Percentiles rank a stretch among this genome's conserved stretches.
These are phyloP conservation scores for Sceloporus tristichus DNA, from an alignment of 2,113 vertebrate genomes.

Conservation along the genomic window DNA sequence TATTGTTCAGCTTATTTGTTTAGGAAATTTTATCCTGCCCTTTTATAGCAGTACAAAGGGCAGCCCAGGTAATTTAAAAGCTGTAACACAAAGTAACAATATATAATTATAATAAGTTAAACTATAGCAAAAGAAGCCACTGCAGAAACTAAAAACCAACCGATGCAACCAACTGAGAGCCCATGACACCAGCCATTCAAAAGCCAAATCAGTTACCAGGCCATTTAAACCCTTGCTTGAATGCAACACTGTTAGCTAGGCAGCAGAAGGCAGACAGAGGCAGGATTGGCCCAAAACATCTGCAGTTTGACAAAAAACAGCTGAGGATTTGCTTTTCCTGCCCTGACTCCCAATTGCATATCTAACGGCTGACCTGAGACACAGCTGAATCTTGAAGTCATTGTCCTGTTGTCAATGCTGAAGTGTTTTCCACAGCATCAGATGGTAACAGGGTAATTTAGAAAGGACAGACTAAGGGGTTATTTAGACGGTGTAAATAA, in stretches of 20 bases:
- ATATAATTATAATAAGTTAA: neutral
- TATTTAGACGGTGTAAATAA: too few relatives aligned
- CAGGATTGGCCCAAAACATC: too few relatives aligned
- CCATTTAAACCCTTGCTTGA: neutral
- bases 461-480: too few relatives aligned
- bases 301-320: too few relatives aligned
- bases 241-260: neutral
- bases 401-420: too few relatives aligned
- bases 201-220: neutral
- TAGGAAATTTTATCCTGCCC: neutral
- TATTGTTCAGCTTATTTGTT: neutral
- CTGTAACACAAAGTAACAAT: neutral
- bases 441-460: neutral
- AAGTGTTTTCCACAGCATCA: neutral
- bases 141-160: neutral
- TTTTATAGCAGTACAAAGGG: too few relatives aligned
- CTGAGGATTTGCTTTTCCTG: too few relatives aligned
- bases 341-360: too few relatives aligned
- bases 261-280: neutral
- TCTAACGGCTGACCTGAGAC: too few relatives aligned
- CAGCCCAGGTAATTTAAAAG: neutral
- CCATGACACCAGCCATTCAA: neutral
- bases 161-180: neutral
- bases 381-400: too few relatives aligned
- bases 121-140: neutral